Conservation (phyloP, 2,888 invertebrate genomes). For the Drosophila anomalata region DNA sequence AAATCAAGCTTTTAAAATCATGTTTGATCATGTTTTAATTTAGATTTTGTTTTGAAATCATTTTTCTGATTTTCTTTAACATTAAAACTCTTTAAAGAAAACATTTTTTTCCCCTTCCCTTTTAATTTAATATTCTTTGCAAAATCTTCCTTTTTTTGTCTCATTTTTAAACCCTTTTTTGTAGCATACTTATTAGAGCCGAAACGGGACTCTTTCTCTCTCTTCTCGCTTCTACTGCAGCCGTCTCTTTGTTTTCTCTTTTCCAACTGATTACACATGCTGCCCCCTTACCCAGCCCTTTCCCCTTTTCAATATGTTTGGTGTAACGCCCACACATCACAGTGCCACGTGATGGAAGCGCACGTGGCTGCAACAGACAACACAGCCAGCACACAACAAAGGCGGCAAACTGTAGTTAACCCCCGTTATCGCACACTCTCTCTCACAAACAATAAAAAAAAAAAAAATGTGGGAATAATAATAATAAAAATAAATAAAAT, state of each 20-base stretch:
- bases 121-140: no score
- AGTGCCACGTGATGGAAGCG: slow-evolving; percentile 43
- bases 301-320: not conserved
- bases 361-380: slow-evolving; percentile 39
- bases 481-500: slow-evolving; percentile 2
- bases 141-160: not conserved
- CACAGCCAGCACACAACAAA: not conserved
- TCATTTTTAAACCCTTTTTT: not conserved
- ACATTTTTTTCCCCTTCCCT: no score
- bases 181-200: not conserved
- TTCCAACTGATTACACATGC: slow-evolving; percentile 3
- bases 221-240: not conserved
- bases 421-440: slow-evolving; percentile 12
- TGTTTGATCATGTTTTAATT: no score
- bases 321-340: slow-evolving; percentile 15
- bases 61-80: no score
- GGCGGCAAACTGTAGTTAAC: slow-evolving; percentile 3
- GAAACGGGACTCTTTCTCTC: not conserved
- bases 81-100: no score
- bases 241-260: slow-evolving; percentile 1
- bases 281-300: not conserved
- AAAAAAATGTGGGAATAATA: not conserved
- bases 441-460: slow-evolving; percentile 2
- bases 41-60: no score
- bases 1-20: no score